Percentiles rank a stretch among this genome's conserved stretches.
Conservation (phyloP, 2,888 invertebrate genomes). For the Lymantria monacha region DNA sequence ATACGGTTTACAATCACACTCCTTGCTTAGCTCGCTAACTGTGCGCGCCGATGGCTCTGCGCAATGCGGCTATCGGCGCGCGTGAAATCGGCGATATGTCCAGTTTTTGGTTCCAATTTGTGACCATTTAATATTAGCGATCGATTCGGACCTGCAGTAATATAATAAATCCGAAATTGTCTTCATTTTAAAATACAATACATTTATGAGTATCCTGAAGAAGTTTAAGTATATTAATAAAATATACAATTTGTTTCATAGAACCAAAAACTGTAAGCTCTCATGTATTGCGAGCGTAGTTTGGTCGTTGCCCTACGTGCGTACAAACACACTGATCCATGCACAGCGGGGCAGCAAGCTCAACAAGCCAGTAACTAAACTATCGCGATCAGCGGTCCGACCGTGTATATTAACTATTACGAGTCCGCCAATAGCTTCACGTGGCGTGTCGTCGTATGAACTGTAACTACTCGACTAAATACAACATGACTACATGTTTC, state of each 20-base stretch:
- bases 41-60: not conserved
- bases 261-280: not conserved
- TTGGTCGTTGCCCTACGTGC: not conserved
- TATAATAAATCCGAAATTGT: not conserved
- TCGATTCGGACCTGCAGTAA: too few relatives aligned
- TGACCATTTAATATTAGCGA: too few relatives aligned
- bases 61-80: not conserved
- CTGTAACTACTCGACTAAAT: conserved; percentile 21
- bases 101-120: not conserved
- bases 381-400: conserved; percentile 11
- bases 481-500: conserved; percentile 19
- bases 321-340: conserved; percentile 37
- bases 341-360: conserved; percentile 44
- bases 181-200: not conserved
- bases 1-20: conserved; percentile 36
- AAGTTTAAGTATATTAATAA: too few relatives aligned
- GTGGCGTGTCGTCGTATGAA: conserved; percentile 4
- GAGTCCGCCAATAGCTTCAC: conserved; percentile 6
- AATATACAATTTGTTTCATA: not conserved
- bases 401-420: not conserved
- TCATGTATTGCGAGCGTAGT: too few relatives aligned
- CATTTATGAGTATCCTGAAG: not conserved
- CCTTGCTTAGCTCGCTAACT: not conserved
- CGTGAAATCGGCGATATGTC: not conserved
- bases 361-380: conserved; percentile 31